Percentiles rank a stretch among this genome's conserved stretches.
Conservation (phyloP, 1,140 invertebrate species). For the Proales similis region DNA sequence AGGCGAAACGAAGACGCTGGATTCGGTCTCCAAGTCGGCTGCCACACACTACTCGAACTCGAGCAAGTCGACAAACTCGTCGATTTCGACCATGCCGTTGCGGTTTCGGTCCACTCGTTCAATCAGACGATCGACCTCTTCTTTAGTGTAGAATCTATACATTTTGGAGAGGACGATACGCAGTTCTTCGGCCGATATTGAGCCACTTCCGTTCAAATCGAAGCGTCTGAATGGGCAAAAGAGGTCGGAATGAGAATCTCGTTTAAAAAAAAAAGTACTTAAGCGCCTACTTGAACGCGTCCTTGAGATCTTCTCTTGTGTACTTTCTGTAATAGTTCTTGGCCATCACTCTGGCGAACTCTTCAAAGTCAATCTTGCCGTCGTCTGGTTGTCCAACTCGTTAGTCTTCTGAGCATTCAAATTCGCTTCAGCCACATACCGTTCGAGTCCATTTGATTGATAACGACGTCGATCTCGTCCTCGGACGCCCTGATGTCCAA, state of each 20-base stretch:
- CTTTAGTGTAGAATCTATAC: slow-evolving; percentile 11
- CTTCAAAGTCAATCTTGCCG: slow-evolving; percentile 22
- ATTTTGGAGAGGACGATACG: slow-evolving; percentile 34
- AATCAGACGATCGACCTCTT: slow-evolving; percentile 17
- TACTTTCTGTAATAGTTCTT: slow-evolving; percentile 22
- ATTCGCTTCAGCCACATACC: too few species aligned
- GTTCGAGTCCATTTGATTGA: slow-evolving; percentile 36
- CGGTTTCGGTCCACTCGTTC: slow-evolving; percentile 8
- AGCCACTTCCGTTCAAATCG: slow-evolving; percentile 24
- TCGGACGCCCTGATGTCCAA: slow-evolving; percentile 31
- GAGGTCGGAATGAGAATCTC: too few species aligned
- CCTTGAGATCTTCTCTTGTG: background rate
- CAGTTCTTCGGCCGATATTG: slow-evolving; percentile 26
- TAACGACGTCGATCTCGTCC: slow-evolving; percentile 18
- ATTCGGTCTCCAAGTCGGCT: too few species aligned
- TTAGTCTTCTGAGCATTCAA: too few species aligned
- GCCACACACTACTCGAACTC: background rate
- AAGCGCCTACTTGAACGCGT: too few species aligned
- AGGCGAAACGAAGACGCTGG: too few species aligned
- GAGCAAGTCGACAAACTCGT: slow-evolving; percentile 31
- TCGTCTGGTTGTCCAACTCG: too few species aligned
- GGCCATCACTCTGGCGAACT: slow-evolving; percentile 24
- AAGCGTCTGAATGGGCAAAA: slow-evolving; percentile 29
- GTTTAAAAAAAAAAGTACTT: too few species aligned
- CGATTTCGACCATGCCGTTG: slow-evolving; percentile 3